phyloP scores from a whole-genome alignment of 2,888 invertebrate species.

The Ariolimax columbianus region DNA sequence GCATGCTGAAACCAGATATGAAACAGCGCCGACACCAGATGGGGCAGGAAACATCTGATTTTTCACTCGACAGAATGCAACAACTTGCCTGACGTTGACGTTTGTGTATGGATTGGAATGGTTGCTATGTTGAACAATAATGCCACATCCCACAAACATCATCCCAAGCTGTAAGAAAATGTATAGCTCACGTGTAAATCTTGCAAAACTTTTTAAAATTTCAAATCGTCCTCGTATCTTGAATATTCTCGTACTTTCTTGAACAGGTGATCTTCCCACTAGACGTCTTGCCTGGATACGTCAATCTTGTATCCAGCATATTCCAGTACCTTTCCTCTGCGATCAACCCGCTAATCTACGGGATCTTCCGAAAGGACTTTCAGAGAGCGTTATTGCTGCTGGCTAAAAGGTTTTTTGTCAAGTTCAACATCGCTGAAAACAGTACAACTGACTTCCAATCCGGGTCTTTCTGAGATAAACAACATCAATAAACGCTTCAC shows the following conservation, averaged over 20 bases:
- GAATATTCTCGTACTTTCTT: neutral
- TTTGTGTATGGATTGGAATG: too few species aligned
- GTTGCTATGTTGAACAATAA: too few species aligned
- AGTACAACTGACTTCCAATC: neutral
- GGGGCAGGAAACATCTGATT: too few species aligned
- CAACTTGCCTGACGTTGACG: too few species aligned
- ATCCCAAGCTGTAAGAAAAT: too few species aligned
- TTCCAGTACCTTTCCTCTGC: slow-evolving; percentile 73
- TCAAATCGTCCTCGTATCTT: too few species aligned
- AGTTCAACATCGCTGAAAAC: neutral
- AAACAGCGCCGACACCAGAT: too few species aligned
- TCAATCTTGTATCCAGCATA: slow-evolving; percentile 72
- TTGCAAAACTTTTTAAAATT: too few species aligned
- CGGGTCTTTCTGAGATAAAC: neutral
- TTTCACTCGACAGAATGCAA: too few species aligned
- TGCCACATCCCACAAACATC: too few species aligned
- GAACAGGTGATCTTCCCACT: slow-evolving; percentile 41
- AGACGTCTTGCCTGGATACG: slow-evolving; percentile 64
- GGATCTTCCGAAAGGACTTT: slow-evolving; percentile 74
- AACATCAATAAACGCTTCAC: neutral
- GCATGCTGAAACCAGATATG: too few species aligned
- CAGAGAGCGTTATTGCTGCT: slow-evolving; percentile 49
- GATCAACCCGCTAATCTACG: slow-evolving; percentile 77
- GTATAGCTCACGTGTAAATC: too few species aligned
- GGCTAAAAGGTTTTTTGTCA: slow-evolving; percentile 2